phyloP scores from a whole-genome alignment of 2,113 vertebrate species.

The crab-eating macaque (Macaca fascicularis) region T2T-MFA8v1.1 NC_088387.1:9368001-9368500 shows the following conservation, averaged over 20 bases:
- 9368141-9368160: neutral
- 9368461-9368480: neutral
- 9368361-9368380: neutral
- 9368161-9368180: no score
- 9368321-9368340: neutral
- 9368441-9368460: neutral
- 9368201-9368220: neutral
- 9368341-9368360: neutral
- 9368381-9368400: neutral
- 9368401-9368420: neutral
- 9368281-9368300: neutral
- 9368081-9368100: neutral
- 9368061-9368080: no score
- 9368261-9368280: neutral
- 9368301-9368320: neutral
- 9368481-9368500: neutral
- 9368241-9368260: neutral
- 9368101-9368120: neutral
- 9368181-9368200: neutral
- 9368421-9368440: neutral
- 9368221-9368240: neutral
- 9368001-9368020: neutral
- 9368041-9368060: neutral
- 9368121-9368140: neutral
- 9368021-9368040: no score